These are phyloP conservation scores for Psilanteris sp. DNA, from an alignment of 1,140 invertebrate species.

Conservation along the genomic window DNA sequence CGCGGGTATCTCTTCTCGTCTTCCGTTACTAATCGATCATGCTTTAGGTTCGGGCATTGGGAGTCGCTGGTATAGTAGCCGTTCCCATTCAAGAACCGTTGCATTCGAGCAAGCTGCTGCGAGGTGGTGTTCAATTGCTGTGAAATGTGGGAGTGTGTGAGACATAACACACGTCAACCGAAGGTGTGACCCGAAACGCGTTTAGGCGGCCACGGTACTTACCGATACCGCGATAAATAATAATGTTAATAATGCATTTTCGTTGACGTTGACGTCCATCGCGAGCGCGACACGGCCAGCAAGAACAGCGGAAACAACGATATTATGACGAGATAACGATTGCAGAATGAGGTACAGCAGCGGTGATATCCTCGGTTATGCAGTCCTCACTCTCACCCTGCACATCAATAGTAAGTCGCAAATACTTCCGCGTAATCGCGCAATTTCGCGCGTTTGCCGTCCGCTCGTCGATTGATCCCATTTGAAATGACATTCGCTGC, in stretches of 20 bases:
- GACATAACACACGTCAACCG: constrained; percentile 36
- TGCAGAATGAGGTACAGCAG: constrained; percentile 78
- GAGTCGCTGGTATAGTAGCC: constrained; percentile 63
- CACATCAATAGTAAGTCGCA: constrained; percentile 71
- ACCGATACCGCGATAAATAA: constrained; percentile 19
- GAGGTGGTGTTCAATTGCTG: constrained; percentile 26
- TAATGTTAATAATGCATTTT: constrained; percentile 37
- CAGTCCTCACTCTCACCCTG: constrained; percentile 75
- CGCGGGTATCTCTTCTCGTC: constrained; percentile 60
- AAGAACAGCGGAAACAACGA: constrained; percentile 32
- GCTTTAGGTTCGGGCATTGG: constrained; percentile 59
- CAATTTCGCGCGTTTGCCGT: constrained; percentile 10
- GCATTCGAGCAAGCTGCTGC: constrained; percentile 28
- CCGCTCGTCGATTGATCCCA: constrained; percentile 17
- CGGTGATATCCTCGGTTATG: constrained; percentile 77
- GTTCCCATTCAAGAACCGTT: constrained; percentile 53
- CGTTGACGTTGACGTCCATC: constrained; percentile 42
- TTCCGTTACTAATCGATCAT: constrained; percentile 76
- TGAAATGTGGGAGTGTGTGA: constrained; percentile 63
- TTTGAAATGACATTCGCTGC: constrained; percentile 10
- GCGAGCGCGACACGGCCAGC: constrained; percentile 34
- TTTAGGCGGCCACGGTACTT: constrained; percentile 1
- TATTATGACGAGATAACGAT: constrained; percentile 78
- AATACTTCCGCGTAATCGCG: neutral
- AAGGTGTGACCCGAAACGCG: constrained; percentile 44